phyloP scores from a whole-genome alignment of 2,888 invertebrate species.

The Stenolophus ochropezus region DNA sequence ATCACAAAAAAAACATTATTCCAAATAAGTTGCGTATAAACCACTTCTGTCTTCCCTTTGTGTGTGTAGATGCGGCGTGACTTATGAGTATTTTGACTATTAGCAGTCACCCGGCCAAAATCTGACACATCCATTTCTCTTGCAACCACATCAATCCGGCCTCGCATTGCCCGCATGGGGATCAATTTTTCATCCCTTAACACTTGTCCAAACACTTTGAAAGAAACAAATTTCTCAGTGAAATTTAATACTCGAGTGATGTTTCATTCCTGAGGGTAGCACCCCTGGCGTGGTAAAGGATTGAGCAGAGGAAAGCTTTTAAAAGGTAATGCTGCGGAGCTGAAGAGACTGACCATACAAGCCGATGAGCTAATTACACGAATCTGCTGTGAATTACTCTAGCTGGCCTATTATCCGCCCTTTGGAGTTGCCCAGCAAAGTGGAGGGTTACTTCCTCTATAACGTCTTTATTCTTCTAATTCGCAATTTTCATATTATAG shows the following conservation, averaged over 20 bases:
- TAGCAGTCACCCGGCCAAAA: neutral
- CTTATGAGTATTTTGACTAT: neutral
- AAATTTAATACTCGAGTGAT: slow-evolving; percentile 15
- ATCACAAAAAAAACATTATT: too few relatives aligned
- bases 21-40: too few relatives aligned
- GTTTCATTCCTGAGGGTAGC: slow-evolving; percentile 19
- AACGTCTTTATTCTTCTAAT: too few relatives aligned
- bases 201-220: slow-evolving; percentile 19
- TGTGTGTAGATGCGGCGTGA: too few relatives aligned
- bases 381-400: slow-evolving; percentile 49
- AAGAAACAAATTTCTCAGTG: slow-evolving; percentile 24
- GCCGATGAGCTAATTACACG: slow-evolving; percentile 55
- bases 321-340: slow-evolving; percentile 43
- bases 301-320: slow-evolving; percentile 56
- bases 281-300: slow-evolving; percentile 45
- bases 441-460: neutral
- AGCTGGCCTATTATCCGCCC: neutral
- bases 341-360: slow-evolving; percentile 43
- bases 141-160: slow-evolving; percentile 2
- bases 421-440: slow-evolving; percentile 19
- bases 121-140: neutral
- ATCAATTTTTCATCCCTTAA: slow-evolving; percentile 34
- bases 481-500: too few relatives aligned
- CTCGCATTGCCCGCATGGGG: neutral
- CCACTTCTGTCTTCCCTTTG: too few relatives aligned